Percentiles rank a stretch among this genome's conserved stretches.
Evolutionary conservation across 2,888 invertebrate genomes (phyloP).

Genomic region (Crossocerus cetratus): DNA sequence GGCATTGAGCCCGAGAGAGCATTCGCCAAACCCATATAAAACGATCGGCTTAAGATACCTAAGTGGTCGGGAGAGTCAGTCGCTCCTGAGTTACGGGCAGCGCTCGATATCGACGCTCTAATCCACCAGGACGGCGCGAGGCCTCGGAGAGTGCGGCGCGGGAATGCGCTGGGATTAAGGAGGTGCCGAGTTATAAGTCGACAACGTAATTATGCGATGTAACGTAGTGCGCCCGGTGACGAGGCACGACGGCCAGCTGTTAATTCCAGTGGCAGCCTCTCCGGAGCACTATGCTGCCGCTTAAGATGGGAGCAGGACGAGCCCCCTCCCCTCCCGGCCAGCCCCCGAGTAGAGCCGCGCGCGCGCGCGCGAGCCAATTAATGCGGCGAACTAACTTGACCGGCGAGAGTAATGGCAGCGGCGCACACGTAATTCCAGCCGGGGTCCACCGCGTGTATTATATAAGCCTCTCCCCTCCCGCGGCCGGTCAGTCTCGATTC

Average conservation of each 20-base stretch:
- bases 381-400: not conserved
- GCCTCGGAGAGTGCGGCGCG: slow-evolving; percentile 18
- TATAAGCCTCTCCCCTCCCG: slow-evolving; percentile 17
- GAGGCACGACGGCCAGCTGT: slow-evolving; percentile 6
- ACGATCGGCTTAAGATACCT: slow-evolving; percentile 48
- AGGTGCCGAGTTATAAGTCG: slow-evolving; percentile 1
- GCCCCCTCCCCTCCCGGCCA: not conserved
- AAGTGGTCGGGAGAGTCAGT: slow-evolving; percentile 17
- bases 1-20: slow-evolving; percentile 18
- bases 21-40: slow-evolving; percentile 41
- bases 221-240: slow-evolving; percentile 42
- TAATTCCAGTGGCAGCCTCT: not conserved
- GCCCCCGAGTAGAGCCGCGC: not conserved
- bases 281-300: no score
- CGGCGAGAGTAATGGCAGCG: not conserved
- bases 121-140: slow-evolving; percentile 45
- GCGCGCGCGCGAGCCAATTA: not conserved
- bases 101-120: slow-evolving; percentile 42
- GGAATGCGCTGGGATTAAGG: slow-evolving; percentile 44
- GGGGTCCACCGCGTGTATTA: slow-evolving; percentile 14
- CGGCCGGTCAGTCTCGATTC: slow-evolving; percentile 3
- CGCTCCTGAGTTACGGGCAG: slow-evolving; percentile 39
- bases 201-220: slow-evolving; percentile 7
- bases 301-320: not conserved
- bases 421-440: slow-evolving; percentile 10